phyloP scores from a whole-genome alignment of 2,797 vertebrate genomes.

The Ctenopoma kingsleyae region DNA sequence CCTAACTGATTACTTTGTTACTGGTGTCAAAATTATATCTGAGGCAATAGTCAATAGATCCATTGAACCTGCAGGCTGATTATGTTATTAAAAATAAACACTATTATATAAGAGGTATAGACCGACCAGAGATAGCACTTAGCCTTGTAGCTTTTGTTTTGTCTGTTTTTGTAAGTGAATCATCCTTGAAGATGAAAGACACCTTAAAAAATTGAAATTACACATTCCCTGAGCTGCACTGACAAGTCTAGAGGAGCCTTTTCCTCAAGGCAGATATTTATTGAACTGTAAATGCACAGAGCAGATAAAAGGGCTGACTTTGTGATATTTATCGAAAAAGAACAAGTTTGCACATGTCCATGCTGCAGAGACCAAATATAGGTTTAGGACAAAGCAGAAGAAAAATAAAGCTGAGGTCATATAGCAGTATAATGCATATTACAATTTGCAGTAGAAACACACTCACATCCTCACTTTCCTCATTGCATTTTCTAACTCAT shows the following conservation, averaged over 20 bases:
- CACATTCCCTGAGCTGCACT: slow-evolving; percentile 29
- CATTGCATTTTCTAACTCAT: not conserved
- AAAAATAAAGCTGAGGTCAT: not conserved
- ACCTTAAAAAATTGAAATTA: not conserved
- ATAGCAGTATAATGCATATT: not conserved
- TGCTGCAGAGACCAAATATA: slow-evolving; percentile 5
- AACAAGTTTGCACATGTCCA: slow-evolving; percentile 10
- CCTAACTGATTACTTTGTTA: not conserved
- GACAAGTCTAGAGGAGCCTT: slow-evolving; percentile 31
- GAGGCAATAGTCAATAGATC: not conserved
- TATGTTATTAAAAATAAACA: not conserved
- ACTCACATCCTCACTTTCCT: not conserved
- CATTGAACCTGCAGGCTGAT: slow-evolving; percentile 1
- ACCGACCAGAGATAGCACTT: not conserved
- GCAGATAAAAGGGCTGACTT: slow-evolving; percentile 7
- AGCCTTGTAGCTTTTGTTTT: not conserved
- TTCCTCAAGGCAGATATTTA: slow-evolving; percentile 11
- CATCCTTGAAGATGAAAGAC: not conserved
- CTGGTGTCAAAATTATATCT: too few relatives aligned
- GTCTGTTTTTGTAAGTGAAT: not conserved
- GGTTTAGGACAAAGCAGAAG: not conserved
- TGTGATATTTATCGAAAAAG: not conserved
- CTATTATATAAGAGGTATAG: not conserved
- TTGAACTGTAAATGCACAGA: not conserved
- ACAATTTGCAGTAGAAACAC: not conserved